phyloP scores from a whole-genome alignment of 1,140 invertebrate genomes.

The Dendroctonus valens region DNA sequence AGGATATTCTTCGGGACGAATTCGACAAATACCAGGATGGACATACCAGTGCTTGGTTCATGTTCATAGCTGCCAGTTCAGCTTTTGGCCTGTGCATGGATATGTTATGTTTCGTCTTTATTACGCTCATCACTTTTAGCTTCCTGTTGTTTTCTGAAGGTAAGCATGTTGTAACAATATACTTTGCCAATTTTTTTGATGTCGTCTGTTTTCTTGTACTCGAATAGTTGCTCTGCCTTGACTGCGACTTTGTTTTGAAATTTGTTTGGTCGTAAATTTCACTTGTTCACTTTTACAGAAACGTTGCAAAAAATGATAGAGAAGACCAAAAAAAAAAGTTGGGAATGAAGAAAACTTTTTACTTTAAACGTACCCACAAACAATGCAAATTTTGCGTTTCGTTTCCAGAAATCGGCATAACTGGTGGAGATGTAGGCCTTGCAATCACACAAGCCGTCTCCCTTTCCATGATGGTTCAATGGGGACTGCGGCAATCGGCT shows the following conservation, averaged over 20 bases:
- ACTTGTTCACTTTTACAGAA: too few species aligned
- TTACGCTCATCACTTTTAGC: conserved; percentile 41
- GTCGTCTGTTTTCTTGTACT: too few species aligned
- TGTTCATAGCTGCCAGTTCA: conserved; percentile 52
- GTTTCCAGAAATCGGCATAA: conserved; percentile 37
- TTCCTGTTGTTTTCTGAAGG: conserved; percentile 42
- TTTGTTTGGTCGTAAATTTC: too few species aligned
- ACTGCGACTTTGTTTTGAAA: too few species aligned
- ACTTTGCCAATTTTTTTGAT: neutral
- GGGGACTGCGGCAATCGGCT: conserved; percentile 69
- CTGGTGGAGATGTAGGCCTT: conserved; percentile 59
- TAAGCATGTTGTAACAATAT: conserved; percentile 36
- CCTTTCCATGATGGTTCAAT: conserved; percentile 63
- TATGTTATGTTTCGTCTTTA: conserved; percentile 40
- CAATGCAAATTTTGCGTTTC: conserved; percentile 8
- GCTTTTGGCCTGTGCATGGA: conserved; percentile 42
- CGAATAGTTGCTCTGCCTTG: too few species aligned
- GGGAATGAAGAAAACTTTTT: too few species aligned
- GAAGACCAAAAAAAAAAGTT: too few species aligned
- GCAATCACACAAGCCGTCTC: conserved; percentile 59
- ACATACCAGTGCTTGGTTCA: conserved; percentile 67
- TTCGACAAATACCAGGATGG: conserved; percentile 67
- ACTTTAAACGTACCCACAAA: too few species aligned
- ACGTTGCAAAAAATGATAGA: too few species aligned
- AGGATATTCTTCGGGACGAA: conserved; percentile 68